These are phyloP conservation scores for Elachura formosa DNA, from an alignment of 2,113 vertebrate genomes.

Conservation along the genomic window DNA sequence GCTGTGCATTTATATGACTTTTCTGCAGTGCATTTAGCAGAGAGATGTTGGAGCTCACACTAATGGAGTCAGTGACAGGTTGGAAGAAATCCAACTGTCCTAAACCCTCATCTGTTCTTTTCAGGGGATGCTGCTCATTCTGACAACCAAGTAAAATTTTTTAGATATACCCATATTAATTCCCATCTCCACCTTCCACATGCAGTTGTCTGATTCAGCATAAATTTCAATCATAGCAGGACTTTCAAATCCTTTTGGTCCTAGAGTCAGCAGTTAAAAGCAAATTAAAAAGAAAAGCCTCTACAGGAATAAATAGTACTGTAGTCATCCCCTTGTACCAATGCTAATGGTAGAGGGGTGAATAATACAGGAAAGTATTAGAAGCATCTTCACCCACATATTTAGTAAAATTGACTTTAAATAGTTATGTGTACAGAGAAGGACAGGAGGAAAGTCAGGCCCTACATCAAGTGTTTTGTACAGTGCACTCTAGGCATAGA, in stretches of 20 bases:
- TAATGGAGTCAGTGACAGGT: background rate
- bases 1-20: background rate
- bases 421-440: background rate
- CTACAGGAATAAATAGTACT: background rate
- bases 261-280: background rate
- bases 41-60: accelerated
- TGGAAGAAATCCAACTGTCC: background rate
- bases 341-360: background rate
- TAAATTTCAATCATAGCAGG: background rate
- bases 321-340: background rate
- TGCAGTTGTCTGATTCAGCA: background rate
- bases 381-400: background rate
- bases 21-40: background rate
- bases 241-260: background rate
- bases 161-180: background rate
- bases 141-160: background rate
- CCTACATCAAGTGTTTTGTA: background rate
- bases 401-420: background rate
- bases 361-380: background rate
- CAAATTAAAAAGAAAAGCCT: background rate
- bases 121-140: background rate
- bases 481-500: background rate
- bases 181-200: background rate
- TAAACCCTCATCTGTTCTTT: background rate
- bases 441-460: background rate